phyloP scores from a whole-genome alignment of 1,140 invertebrate species.

The Drosophila simulans region DNA sequence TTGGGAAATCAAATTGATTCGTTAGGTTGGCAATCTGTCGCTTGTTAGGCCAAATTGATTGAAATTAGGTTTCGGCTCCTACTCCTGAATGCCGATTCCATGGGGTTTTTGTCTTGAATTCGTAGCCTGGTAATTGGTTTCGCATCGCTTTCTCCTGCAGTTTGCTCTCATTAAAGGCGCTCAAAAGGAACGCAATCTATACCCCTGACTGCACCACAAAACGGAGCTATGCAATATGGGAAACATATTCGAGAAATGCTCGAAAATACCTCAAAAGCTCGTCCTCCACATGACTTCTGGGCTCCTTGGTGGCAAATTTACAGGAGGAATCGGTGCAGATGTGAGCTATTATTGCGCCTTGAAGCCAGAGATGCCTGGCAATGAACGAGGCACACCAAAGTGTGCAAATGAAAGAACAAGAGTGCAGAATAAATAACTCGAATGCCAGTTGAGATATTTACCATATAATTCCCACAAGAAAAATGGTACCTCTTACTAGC shows the following conservation, averaged over 20 bases:
- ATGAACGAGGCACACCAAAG: neutral
- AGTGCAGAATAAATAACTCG: slow-evolving; percentile 18
- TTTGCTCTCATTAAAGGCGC: slow-evolving; percentile 33
- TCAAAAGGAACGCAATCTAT: slow-evolving; percentile 35
- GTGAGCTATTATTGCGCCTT: slow-evolving; percentile 53
- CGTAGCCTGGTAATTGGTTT: slow-evolving; percentile 58
- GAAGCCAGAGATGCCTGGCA: slow-evolving; percentile 39
- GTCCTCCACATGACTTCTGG: slow-evolving; percentile 3
- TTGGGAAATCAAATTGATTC: slow-evolving; percentile 64
- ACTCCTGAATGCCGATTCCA: neutral
- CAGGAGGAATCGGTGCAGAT: slow-evolving; percentile 10
- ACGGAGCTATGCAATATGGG: slow-evolving; percentile 16
- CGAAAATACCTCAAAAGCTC: slow-evolving; percentile 8
- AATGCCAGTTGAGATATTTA: slow-evolving; percentile 20
- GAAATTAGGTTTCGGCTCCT: slow-evolving; percentile 65
- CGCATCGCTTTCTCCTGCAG: slow-evolving; percentile 6
- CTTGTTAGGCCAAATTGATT: slow-evolving; percentile 78
- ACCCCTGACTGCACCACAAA: slow-evolving; percentile 5
- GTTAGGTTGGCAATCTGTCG: slow-evolving; percentile 75
- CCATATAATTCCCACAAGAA: slow-evolving; percentile 1
- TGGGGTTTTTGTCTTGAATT: slow-evolving; percentile 28
- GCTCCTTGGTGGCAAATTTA: neutral
- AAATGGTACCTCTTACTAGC: neutral
- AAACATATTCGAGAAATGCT: slow-evolving; percentile 26
- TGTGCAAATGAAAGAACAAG: slow-evolving; percentile 10